Base-by-base conservation (phyloP, 2,113 vertebrate species). In the Esox niger region DNA sequence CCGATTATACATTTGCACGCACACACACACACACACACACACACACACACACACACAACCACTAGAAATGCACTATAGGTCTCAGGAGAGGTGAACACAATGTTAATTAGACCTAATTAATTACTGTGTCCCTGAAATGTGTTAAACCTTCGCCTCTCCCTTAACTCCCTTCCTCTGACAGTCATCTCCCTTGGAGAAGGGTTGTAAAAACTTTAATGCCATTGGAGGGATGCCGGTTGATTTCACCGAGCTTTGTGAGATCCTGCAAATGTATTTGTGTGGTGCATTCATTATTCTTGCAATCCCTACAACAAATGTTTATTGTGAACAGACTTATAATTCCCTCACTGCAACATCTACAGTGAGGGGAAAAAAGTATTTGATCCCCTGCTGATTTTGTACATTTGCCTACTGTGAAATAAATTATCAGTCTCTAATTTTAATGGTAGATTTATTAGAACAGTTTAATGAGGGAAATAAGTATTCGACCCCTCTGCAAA, bases 21-120 rank as follows among this genome's bases (percentile, higher is more conserved):
- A 32, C 31, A 32, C 31, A 32, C 31, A 32, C 31, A 32, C 31
- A 32, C 31, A 32, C 31, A 32, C 31, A 32, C 31, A 13, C 35
- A 38, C 35, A 38, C 11, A 15, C 35, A 38, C 38, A 43, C 38
- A 43, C 38, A 43, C 38, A 43, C 38, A 43, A 10, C 11, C 38
- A 15, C 17, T 43, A 68, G 54, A 64, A 58, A 62, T 55, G 38
- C 52, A 62, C 70, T 1, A 11, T 66, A 47, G 55, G 71, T 74
- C 69, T 68, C 77, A 9, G 9, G 56, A 77, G 83, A 82, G 73
- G 71, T 31, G 3, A 75, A 21, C 73, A 61, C 67, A 54, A 80
- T 60, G 68, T 79, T 86, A 84, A 88, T 86, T 85, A 85, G 77
- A 72, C 71, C 66, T 64, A 76, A 71, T 87, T 85, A 87, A 82